Evolutionary conservation across 2,888 invertebrate genomes (phyloP), one percentile per base, ranked within the genome.

Genomic region (Rhamnusium bicolor): DNA sequence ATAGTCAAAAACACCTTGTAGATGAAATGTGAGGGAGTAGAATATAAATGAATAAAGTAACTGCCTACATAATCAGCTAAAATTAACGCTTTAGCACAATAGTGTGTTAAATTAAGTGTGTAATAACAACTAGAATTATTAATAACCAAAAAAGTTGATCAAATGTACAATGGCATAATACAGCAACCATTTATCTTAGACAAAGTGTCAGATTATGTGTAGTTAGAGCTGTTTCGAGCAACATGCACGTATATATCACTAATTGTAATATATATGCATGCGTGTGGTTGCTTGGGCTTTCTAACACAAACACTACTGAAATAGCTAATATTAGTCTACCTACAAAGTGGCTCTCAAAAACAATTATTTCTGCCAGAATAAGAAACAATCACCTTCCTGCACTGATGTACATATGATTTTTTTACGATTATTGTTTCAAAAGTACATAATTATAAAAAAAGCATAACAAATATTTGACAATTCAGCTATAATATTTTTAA

Each of bases 81-180:
- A 56, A 56, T 56, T 56, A 29, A 18, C 19, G 12, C 12, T 58
- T 58, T 32, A 16, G 58, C 24, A 58, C 29, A 16, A 58, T 32
- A 58, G 32, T 32, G 58, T 32, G 32, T 29, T 32, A 58, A 58
- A 58, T 19, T 58, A 32, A 29, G 18, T 32, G 32, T 58, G 32
- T 32, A 58, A 32, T 32, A 32, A 32, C 18, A 10, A 12, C 40
- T 32, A 32, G 16, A 8, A 10, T 16, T 29, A 29, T 14, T 16
- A 32, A 19, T 58, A 58, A 58, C 58, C 29, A 29, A 32, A 32
- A 21, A 58, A 58, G n/a, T n/a, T 40, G 12, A 12, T 8, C 16
- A 32, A 32, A 40, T 29, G 16, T 6, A 32, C 58, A 58, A 32
- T 32, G 58, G 32, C 18, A 18, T 58, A 40, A 32, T 58, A 32